These are phyloP conservation scores for Puntigrus tetrazona DNA, from an alignment of 2,113 vertebrate genomes.

Conservation along the genomic window DNA sequence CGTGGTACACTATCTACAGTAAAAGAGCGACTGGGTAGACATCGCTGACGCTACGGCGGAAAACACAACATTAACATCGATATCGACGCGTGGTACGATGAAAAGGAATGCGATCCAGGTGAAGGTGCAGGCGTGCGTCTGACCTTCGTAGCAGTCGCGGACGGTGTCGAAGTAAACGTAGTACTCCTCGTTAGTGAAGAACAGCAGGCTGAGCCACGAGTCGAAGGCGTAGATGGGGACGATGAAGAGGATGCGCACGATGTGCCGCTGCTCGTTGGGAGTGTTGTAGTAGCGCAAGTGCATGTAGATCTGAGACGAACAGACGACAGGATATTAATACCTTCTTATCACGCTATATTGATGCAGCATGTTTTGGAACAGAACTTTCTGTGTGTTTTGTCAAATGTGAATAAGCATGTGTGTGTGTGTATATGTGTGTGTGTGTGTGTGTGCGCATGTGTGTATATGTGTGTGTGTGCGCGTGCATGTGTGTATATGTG, in stretches of 20 bases:
- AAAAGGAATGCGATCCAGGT: no score
- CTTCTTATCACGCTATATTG: not conserved
- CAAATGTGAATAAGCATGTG: not conserved
- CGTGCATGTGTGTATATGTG: not conserved
- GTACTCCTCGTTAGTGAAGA: conserved; percentile 99
- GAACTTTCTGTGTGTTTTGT: not conserved
- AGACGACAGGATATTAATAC: not conserved
- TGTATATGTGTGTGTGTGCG: not conserved
- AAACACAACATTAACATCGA: not conserved
- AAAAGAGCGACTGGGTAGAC: not conserved
- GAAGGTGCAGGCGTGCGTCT: conserved; percentile 55
- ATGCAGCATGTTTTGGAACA: not conserved
- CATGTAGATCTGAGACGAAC: conserved; percentile 90
- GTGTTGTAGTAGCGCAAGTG: conserved; percentile 95
- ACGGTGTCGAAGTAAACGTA: conserved; percentile 97
- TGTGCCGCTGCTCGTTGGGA: conserved; percentile 95
- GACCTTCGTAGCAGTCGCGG: conserved; percentile 97
- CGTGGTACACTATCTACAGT: not conserved
- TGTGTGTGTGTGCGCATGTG: conserved; percentile 16
- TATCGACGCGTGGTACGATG: no score
- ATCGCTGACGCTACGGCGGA: not conserved
- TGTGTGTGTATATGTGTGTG: not conserved
- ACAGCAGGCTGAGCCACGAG: conserved; percentile 98
- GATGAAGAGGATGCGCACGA: conserved; percentile 97
- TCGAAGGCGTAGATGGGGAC: conserved; percentile 98